Evolutionary conservation across 2,888 invertebrate genomes (phyloP).

Genomic region (Brachynemurus nebulosus): DNA sequence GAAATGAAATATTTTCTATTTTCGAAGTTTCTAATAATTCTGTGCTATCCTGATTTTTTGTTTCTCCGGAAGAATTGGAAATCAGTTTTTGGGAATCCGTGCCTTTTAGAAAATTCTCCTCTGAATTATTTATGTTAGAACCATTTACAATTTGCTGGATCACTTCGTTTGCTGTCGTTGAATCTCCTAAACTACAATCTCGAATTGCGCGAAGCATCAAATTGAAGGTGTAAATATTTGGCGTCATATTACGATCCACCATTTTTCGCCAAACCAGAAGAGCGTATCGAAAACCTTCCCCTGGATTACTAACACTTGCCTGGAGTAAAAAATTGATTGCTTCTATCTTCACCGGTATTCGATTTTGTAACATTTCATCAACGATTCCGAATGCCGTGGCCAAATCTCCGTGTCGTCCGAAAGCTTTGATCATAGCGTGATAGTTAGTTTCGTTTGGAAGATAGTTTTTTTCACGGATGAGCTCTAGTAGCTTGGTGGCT

Average conservation of each 20-base stretch:
- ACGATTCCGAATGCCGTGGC: constrained; percentile 63
- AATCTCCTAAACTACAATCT: constrained; percentile 67
- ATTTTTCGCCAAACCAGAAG: constrained; percentile 80
- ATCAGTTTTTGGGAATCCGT: no score
- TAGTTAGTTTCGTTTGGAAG: constrained; percentile 64
- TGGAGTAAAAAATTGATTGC: constrained; percentile 72
- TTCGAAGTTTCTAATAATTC: not conserved
- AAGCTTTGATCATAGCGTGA: constrained; percentile 85
- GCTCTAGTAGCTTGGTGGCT: constrained; percentile 48
- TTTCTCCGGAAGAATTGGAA: not conserved
- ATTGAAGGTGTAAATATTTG: constrained; percentile 64
- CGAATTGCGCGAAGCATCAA: constrained; percentile 63
- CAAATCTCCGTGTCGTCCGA: constrained; percentile 69
- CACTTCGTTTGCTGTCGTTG: constrained; percentile 18
- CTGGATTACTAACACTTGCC: constrained; percentile 66
- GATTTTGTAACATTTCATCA: constrained; percentile 66
- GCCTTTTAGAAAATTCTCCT: no score
- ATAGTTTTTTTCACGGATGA: constrained; percentile 54
- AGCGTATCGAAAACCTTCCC: constrained; percentile 69
- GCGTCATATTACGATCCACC: constrained; percentile 45
- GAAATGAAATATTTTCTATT: no score
- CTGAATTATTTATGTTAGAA: no score
- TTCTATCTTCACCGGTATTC: constrained; percentile 44
- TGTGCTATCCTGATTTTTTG: not conserved
- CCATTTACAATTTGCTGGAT: no score